A percentile compares a stretch with the other conserved stretches of the same genome.
phyloP scores from a whole-genome alignment of 2,888 invertebrate genomes.

The Bugulina stolonifera region DNA sequence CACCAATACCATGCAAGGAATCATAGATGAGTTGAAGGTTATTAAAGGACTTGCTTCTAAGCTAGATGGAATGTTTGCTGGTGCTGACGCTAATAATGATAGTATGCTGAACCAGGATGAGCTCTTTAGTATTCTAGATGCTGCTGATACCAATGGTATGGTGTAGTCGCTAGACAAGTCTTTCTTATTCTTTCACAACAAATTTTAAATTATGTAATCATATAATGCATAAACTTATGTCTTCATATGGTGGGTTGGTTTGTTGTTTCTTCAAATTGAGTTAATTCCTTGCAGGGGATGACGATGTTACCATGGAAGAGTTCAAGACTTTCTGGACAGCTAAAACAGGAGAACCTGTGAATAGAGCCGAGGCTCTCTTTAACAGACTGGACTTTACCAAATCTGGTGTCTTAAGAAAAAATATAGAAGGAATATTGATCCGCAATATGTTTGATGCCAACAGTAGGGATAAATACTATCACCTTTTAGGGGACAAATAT shows the following conservation, averaged over 20 bases:
- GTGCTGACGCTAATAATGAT: background rate
- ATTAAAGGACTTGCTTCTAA: background rate
- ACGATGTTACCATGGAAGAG: background rate
- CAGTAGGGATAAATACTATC: too few relatives aligned
- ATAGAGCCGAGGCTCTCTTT: background rate
- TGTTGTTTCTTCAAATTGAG: too few relatives aligned
- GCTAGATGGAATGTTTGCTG: background rate
- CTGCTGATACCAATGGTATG: constrained; percentile 19
- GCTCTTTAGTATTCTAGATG: background rate
- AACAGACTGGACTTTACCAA: background rate
- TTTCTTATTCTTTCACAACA: too few relatives aligned
- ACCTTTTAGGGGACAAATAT: too few relatives aligned
- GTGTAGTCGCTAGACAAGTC: too few relatives aligned
- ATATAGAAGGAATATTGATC: too few relatives aligned
- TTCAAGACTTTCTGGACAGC: background rate
- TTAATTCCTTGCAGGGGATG: background rate
- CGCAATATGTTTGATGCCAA: too few relatives aligned
- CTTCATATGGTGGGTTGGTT: too few relatives aligned
- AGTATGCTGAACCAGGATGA: background rate
- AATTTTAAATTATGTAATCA: too few relatives aligned
- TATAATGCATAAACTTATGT: too few relatives aligned
- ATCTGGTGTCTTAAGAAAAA: background rate
- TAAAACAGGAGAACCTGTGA: background rate
- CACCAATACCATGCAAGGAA: too few relatives aligned
- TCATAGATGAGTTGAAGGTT: background rate